Evolutionary conservation across 2,888 invertebrate species (phyloP).

Genomic region (Drosophila formosana): DNA sequence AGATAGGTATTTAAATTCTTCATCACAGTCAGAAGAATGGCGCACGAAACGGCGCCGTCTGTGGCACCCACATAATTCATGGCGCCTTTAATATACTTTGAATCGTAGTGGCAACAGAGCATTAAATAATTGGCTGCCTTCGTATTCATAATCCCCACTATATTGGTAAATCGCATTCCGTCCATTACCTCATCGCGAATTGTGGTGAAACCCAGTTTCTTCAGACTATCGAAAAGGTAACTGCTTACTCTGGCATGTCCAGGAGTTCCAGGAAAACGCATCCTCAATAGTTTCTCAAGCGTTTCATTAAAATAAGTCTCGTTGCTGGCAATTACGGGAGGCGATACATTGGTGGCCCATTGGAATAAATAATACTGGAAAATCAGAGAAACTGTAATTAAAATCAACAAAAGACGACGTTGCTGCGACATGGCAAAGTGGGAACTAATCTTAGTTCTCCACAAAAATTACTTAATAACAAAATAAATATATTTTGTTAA

Average conservation of each 20-base stretch:
- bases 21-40: slow-evolving; percentile 94
- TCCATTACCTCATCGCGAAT: slow-evolving; percentile 17
- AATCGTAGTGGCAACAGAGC: slow-evolving; percentile 92
- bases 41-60: slow-evolving; percentile 98
- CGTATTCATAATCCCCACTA: slow-evolving; percentile 90
- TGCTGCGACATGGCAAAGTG: slow-evolving; percentile 3
- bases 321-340: slow-evolving; percentile 10
- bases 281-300: slow-evolving; percentile 27
- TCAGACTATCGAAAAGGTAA: slow-evolving; percentile 31
- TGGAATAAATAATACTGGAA: slow-evolving; percentile 4
- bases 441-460: background rate
- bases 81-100: slow-evolving; percentile 87
- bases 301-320: slow-evolving; percentile 46
- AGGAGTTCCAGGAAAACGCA: slow-evolving; percentile 41
- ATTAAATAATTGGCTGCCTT: slow-evolving; percentile 88
- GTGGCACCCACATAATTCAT: slow-evolving; percentile 88
- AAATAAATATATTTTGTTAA: background rate
- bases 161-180: slow-evolving; percentile 86
- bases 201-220: slow-evolving; percentile 36
- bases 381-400: slow-evolving; percentile 10
- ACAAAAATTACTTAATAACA: too few relatives aligned
- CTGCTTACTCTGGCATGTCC: slow-evolving; percentile 45
- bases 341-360: background rate
- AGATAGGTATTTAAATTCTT: slow-evolving; percentile 86
- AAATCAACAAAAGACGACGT: background rate